Evolutionary conservation across 2,888 invertebrate genomes (phyloP).

Genomic region (Rutpela maculata): DNA sequence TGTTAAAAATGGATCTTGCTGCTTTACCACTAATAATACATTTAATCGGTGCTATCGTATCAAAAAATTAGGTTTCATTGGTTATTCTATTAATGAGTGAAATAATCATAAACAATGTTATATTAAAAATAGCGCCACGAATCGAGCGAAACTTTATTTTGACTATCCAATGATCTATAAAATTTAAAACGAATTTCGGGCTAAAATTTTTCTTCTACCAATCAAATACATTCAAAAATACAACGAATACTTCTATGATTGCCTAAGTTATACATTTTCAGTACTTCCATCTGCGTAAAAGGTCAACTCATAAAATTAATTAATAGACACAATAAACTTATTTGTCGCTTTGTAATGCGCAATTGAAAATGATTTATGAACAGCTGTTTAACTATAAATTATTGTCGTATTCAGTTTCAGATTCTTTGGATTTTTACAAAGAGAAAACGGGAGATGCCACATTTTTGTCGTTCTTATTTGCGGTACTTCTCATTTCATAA

Average conservation of each 20-base stretch:
- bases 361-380: conserved; percentile 59
- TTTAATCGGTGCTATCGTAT: too few relatives aligned
- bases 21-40: too few relatives aligned
- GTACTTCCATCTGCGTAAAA: conserved; percentile 32
- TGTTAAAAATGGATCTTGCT: too few relatives aligned
- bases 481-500: conserved; percentile 1
- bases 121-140: too few relatives aligned
- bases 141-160: too few relatives aligned
- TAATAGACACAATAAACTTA: conserved; percentile 57
- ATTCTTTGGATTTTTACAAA: conserved; percentile 51
- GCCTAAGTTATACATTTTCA: neutral
- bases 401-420: conserved; percentile 47
- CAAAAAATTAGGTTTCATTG: too few relatives aligned
- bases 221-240: too few relatives aligned
- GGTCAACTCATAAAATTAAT: conserved; percentile 52
- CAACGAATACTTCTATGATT: neutral
- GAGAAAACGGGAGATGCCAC: conserved; percentile 43
- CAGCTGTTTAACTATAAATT: conserved; percentile 53
- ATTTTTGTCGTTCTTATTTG: conserved; percentile 30
- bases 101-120: too few relatives aligned
- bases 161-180: too few relatives aligned
- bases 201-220: too few relatives aligned
- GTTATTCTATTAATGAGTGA: too few relatives aligned
- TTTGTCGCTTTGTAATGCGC: conserved; percentile 57
- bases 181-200: too few relatives aligned